Evolutionary conservation across 2,113 vertebrate genomes (phyloP), one percentile per base, ranked within the genome.

Genomic region (Nesoenas mayeri): DNA sequence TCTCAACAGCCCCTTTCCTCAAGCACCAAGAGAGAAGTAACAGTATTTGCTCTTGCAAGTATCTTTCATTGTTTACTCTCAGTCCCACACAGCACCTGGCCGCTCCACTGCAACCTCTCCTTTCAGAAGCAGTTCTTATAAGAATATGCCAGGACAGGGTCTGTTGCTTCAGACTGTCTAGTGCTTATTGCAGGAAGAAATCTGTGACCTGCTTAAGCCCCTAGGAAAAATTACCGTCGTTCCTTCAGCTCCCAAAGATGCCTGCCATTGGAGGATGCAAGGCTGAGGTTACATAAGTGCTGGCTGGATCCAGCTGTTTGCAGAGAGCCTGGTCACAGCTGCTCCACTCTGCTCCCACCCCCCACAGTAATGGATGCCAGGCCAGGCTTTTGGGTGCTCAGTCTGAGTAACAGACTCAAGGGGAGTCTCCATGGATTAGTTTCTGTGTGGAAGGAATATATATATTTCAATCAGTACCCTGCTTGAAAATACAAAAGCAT

Each of bases 221-320:
- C 31, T 12, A 70, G 85, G 75, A 84, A 94, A 95, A 92, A 85
- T 47, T 61, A 88, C 17, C 67, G 40, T 29, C 7, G 2, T 74
- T 69, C 61, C 51, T 95, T 81, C 84, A 89, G 79, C 53, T 83
- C 22, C 6, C 22, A 5, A 82, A 84, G n/a, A 60, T 0, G 16
- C 85, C 69, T 87, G 72, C 79, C 4, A 6, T 79, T 74, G 79
- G 70, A 80, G 61, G 61, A 93, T 67, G 58, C 26, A 48, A 71
- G 74, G 91, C 67, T 88, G 86, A 78, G 65, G 64, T 96, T 96
- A 94, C 57, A 12, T 91, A 95, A 94, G 50, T 83, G 78, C 82
- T 88, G n/a, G 73, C 70, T 38, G 71, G 93, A 89, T 83, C 73
- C 79, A 92, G 79, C 47, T 84, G 82, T 91, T 95, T 48, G 65